Base-by-base conservation (phyloP, 2,888 invertebrate species). In the Synanthedon myopaeformis region DNA sequence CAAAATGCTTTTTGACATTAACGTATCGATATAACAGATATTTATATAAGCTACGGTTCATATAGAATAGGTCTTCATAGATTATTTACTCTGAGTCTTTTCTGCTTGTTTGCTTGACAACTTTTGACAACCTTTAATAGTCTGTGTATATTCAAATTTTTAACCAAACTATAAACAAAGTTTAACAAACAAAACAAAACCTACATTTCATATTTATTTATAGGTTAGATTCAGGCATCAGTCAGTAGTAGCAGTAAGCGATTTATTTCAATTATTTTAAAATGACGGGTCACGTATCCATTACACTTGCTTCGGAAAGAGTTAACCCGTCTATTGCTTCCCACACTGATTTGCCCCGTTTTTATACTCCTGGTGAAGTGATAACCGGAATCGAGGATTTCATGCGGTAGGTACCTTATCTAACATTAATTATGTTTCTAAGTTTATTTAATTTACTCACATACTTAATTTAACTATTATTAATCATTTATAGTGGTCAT, bases 341-440 rank as follows among this genome's bases (percentile, higher is more conserved):
- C 28, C 88, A 89, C 55, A 89, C 90, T 69, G 82, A 89, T 56
- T 81, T 90, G 56, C 92, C 93, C 0, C 86, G 90, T 55, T 90
- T 92, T 72, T 95, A 90, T 65, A 95, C 96, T 3, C 97, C 97
- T 0, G 97, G 97, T 12, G 95, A 97, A 89, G 90, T 94, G 61
- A 93, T 97, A 56, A 93, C 94, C 52, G 90, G 92, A 54, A 93
- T 95, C 74, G 89, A 92, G 67, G 94, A 94, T 68, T 95, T 93
- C 78, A 93, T 96, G 91, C 92, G 94, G 95, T 95, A 81, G 70
- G 69, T 57, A 50, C 54, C 0, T 45, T 35, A 45, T 13, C n/a
- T 45, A 45, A 45, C 14, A 14, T 45, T n/a, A 11, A 19, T 12
- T 17, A 23, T 49, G 3, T 6, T 45, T 13, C 3, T 42, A 42